Percentiles rank a stretch among this genome's conserved stretches.
Conservation (phyloP, 2,888 invertebrate species). For the Uloborus plumipes region DNA sequence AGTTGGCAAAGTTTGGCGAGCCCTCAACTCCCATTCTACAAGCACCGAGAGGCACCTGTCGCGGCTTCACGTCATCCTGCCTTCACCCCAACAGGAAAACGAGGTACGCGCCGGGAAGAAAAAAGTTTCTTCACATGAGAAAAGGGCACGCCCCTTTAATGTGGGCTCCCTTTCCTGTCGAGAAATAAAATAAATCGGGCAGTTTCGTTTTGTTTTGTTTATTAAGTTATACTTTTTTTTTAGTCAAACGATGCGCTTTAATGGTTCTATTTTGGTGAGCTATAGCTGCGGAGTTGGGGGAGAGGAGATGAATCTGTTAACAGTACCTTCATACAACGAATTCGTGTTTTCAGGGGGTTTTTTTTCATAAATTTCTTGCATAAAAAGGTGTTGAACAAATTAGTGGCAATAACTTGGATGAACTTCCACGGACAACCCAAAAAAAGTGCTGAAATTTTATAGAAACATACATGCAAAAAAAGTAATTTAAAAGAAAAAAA, state of each 20-base stretch:
- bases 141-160: conserved; percentile 42
- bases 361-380: no score
- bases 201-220: conserved; percentile 4
- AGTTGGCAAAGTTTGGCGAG: conserved; percentile 11
- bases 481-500: no score
- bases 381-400: no score
- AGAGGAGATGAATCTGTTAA: no score
- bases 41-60: conserved; percentile 36
- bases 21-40: conserved; percentile 2
- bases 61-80: conserved; percentile 6
- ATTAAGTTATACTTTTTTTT: conserved; percentile 1
- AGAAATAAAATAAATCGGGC: conserved; percentile 6
- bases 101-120: neutral
- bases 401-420: no score
- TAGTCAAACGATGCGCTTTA: neutral
- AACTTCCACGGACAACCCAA: no score
- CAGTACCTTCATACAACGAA: no score
- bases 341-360: no score
- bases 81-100: neutral
- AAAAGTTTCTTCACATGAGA: conserved; percentile 38
- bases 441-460: no score
- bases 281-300: no score
- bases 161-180: conserved; percentile 7
- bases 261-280: no score
- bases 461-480: no score